A percentile compares a stretch with the other conserved stretches of the same genome.
Evolutionary conservation across 2,888 invertebrate species (phyloP).

Genomic region (Macrophya alboannulata): DNA sequence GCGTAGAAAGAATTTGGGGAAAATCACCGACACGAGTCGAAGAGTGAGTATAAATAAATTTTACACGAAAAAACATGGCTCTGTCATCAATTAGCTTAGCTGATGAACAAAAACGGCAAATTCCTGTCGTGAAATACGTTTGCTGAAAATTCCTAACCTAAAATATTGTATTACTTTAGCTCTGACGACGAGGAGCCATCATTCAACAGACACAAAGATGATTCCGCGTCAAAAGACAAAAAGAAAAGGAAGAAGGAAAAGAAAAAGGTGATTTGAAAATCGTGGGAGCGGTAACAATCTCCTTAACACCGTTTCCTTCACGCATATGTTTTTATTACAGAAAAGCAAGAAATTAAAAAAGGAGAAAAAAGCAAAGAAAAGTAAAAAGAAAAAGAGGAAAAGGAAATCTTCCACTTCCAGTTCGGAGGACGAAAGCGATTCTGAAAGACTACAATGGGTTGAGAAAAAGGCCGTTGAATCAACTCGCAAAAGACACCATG

Average conservation of each 20-base stretch:
- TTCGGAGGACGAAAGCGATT: conserved; percentile 71
- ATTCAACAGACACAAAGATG: conserved; percentile 79
- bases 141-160: conserved; percentile 32
- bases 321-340: conserved; percentile 61
- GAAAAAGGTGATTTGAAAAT: conserved; percentile 75
- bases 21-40: conserved; percentile 86
- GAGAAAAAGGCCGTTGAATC: conserved; percentile 72
- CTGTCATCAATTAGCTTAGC: not conserved
- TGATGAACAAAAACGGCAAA: not conserved
- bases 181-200: conserved; percentile 77
- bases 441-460: conserved; percentile 73
- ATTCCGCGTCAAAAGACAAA: conserved; percentile 80
- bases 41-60: conserved; percentile 81
- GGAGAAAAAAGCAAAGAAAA: conserved; percentile 83
- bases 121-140: conserved; percentile 20
- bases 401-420: conserved; percentile 78
- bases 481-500: conserved; percentile 71
- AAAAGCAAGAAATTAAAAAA: conserved; percentile 81
- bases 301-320: not conserved
- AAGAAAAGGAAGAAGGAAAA: conserved; percentile 79
- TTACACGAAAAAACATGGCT: not conserved
- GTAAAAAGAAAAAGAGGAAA: conserved; percentile 82
- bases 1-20: conserved; percentile 88
- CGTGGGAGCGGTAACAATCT: not conserved
- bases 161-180: conserved; percentile 64